Percentiles rank a stretch among this genome's conserved stretches.
Conservation (phyloP, 2,888 invertebrate genomes). For the Lathronympha strigana region DNA sequence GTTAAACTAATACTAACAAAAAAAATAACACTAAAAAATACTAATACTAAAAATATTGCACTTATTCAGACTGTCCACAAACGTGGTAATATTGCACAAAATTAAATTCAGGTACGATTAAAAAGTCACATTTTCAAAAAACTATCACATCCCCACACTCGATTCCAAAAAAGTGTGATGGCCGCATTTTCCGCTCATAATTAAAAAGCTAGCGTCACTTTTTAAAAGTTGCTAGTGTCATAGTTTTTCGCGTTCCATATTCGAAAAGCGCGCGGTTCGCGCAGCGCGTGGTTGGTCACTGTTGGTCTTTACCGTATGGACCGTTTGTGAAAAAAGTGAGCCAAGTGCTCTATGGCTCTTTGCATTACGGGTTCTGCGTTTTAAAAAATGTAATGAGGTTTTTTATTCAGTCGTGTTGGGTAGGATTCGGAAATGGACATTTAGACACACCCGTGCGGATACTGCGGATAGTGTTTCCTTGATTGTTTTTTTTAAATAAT, state of each 20-base stretch:
- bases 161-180: too few species aligned
- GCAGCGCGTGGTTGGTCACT: conserved; percentile 54
- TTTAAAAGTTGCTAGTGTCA: conserved; percentile 32
- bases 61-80: conserved; percentile 75
- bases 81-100: conserved; percentile 73
- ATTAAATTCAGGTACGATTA: conserved; percentile 47
- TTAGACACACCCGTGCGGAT: not conserved
- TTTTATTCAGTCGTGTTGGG: conserved; percentile 1
- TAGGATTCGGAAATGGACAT: conserved; percentile 3
- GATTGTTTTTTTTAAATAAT: not conserved
- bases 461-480: not conserved
- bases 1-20: conserved; percentile 49
- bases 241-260: conserved; percentile 51
- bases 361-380: conserved; percentile 32
- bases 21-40: conserved; percentile 53
- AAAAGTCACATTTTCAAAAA: conserved; percentile 43
- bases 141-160: conserved; percentile 26
- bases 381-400: conserved; percentile 18
- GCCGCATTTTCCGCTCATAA: conserved; percentile 35
- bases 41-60: conserved; percentile 69
- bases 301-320: conserved; percentile 50
- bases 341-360: conserved; percentile 36
- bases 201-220: conserved; percentile 47
- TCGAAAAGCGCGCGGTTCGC: conserved; percentile 58
- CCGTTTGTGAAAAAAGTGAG: conserved; percentile 41